phyloP scores from a whole-genome alignment of 1,140 invertebrate species.

The Lasioglossum baleicum region DNA sequence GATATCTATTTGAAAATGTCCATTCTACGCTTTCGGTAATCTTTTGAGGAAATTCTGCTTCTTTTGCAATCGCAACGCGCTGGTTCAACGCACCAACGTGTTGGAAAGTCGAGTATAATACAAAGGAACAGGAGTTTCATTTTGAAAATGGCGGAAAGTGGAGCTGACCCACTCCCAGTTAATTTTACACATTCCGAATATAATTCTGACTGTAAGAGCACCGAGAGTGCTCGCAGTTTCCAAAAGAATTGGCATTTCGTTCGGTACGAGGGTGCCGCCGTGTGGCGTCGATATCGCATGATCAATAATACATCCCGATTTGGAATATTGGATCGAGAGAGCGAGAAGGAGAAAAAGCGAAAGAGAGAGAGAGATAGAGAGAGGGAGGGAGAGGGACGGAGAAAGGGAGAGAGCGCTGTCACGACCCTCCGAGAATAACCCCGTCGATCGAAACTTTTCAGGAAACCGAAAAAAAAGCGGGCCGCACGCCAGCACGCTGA shows the following conservation, averaged over 20 bases:
- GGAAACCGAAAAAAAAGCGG: constrained; percentile 35
- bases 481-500: constrained; percentile 16
- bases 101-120: no score
- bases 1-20: no score
- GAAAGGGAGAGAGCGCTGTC: not conserved
- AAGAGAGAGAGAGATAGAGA: no score
- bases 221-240: not conserved
- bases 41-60: no score
- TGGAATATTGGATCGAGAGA: constrained; percentile 21
- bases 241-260: constrained; percentile 28
- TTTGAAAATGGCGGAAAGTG: no score
- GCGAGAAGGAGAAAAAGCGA: no score
- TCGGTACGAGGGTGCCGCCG: constrained; percentile 29
- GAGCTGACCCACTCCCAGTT: not conserved
- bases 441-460: constrained; percentile 39
- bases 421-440: constrained; percentile 17
- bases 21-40: no score
- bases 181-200: not conserved
- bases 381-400: not conserved
- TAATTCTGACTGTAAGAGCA: not conserved
- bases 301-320: constrained; percentile 45
- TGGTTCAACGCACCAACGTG: no score
- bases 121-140: no score
- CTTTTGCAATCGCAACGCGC: no score
- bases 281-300: constrained; percentile 22